Conservation (phyloP, 2,888 invertebrate genomes). For the Thelaira solivaga region DNA sequence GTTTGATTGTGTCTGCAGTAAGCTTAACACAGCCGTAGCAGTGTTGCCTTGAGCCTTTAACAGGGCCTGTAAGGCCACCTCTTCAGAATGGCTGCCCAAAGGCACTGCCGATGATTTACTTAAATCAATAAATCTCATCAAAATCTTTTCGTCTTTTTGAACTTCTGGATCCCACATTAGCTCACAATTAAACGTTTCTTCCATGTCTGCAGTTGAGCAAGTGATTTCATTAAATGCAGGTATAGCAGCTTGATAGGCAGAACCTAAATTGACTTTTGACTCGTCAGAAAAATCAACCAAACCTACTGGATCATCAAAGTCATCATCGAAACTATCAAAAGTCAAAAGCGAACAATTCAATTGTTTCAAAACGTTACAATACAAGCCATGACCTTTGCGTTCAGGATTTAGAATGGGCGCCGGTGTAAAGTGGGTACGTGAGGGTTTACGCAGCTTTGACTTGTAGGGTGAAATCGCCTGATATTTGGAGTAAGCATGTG, state of each 20-base stretch:
- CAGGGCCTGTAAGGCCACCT: slow-evolving; percentile 93
- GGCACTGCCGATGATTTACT: slow-evolving; percentile 96
- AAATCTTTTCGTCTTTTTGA: slow-evolving; percentile 78
- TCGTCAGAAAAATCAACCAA: slow-evolving; percentile 77
- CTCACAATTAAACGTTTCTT: slow-evolving; percentile 79
- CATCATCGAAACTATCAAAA: slow-evolving; percentile 75
- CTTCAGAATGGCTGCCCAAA: slow-evolving; percentile 95
- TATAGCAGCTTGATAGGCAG: slow-evolving; percentile 90
- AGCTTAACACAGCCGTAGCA: slow-evolving; percentile 90
- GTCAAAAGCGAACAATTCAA: slow-evolving; percentile 66
- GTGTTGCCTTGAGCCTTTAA: slow-evolving; percentile 92
- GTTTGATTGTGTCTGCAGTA: slow-evolving; percentile 87
- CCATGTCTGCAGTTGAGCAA: slow-evolving; percentile 31
- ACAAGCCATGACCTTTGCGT: slow-evolving; percentile 91
- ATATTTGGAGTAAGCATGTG: slow-evolving; percentile 69
- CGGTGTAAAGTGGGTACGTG: slow-evolving; percentile 86
- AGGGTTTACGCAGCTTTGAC: slow-evolving; percentile 76
- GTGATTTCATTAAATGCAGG: slow-evolving; percentile 78
- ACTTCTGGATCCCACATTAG: slow-evolving; percentile 92
- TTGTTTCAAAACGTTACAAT: slow-evolving; percentile 73
- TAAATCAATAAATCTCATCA: slow-evolving; percentile 95
- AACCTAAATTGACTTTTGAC: slow-evolving; percentile 90
- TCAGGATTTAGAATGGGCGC: slow-evolving; percentile 96
- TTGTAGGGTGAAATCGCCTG: slow-evolving; percentile 73
- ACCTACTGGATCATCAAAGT: slow-evolving; percentile 74